Evolutionary conservation across 2,797 vertebrate genomes (phyloP).

Genomic region (Pyrocephalus nanus): DNA sequence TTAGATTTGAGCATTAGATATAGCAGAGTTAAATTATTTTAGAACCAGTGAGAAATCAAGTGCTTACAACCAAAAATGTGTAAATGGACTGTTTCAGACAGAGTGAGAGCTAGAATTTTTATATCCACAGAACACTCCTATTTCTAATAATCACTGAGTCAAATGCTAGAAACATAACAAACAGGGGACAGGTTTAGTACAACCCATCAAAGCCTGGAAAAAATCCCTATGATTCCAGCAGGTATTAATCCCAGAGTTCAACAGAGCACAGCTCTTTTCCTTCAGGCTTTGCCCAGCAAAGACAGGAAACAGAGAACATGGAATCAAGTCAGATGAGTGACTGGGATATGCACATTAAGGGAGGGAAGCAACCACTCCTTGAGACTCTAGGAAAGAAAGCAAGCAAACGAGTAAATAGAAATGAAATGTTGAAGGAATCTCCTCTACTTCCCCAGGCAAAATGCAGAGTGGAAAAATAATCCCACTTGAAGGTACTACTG

Average conservation of each 20-base stretch:
- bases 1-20: conserved; percentile 70
- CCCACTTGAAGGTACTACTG: neutral
- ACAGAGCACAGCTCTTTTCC: neutral
- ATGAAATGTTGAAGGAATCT: neutral
- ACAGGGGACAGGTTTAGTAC: neutral
- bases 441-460: neutral
- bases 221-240: neutral
- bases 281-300: conserved; percentile 23
- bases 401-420: neutral
- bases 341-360: neutral
- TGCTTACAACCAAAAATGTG: neutral
- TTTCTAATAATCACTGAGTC: neutral
- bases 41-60: conserved; percentile 13
- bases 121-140: neutral
- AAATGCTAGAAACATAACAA: neutral
- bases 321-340: neutral
- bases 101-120: neutral
- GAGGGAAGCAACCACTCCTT: neutral
- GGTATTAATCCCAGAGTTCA: neutral
- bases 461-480: neutral
- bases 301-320: neutral
- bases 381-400: neutral
- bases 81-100: neutral
- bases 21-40: conserved; percentile 24
- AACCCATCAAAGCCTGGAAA: neutral